phyloP scores from a whole-genome alignment of 2,113 vertebrate species.

The Gulo gulo region DNA sequence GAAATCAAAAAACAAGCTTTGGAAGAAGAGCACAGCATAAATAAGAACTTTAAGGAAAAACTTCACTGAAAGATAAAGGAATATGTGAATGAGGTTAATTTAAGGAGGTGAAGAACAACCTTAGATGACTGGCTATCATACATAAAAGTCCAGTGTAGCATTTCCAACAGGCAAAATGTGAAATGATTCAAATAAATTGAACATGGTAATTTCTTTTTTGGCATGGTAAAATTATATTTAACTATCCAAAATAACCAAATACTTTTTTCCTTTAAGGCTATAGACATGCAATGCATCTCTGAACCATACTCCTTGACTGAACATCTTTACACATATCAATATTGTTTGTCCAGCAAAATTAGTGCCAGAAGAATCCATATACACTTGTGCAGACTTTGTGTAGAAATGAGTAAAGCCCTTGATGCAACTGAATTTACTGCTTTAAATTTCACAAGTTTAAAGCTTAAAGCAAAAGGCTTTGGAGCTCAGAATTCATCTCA shows the following conservation, averaged over 20 bases:
- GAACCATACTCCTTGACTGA: not conserved
- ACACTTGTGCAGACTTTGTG: not conserved
- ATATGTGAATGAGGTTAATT: not conserved
- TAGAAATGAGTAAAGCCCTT: not conserved
- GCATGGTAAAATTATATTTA: not conserved
- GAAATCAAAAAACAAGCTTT: not conserved
- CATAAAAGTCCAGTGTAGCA: not conserved
- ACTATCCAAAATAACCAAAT: not conserved
- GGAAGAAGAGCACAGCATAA: not conserved
- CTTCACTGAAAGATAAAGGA: not conserved
- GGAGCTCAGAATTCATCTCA: not conserved
- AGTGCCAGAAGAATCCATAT: not conserved
- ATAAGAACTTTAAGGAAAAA: not conserved
- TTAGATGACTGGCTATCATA: not conserved
- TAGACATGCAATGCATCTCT: not conserved
- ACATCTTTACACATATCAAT: not conserved
- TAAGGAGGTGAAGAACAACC: not conserved
- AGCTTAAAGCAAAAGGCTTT: conserved; percentile 3
- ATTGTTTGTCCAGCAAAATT: not conserved
- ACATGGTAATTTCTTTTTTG: not conserved
- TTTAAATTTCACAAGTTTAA: not conserved
- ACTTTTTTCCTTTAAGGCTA: not conserved
- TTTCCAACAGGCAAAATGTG: not conserved
- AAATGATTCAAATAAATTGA: not conserved
- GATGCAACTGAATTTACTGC: not conserved